Conservation (phyloP, 35 echinoderm and acorn worm species). For the Apostichopus japonicus region DNA sequence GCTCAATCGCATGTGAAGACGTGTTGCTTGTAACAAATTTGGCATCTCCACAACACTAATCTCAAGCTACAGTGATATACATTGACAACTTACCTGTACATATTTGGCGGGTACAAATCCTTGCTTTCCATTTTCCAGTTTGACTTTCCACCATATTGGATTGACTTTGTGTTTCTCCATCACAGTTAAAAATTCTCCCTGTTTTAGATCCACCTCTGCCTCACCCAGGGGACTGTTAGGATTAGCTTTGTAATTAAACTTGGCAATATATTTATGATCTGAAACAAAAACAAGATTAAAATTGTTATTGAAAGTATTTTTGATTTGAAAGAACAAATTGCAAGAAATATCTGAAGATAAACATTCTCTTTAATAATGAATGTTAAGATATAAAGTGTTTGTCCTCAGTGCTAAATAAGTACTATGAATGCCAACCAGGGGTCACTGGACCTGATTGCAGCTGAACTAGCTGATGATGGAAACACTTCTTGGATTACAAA, state of each 20-base stretch:
- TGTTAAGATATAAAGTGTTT: too few species aligned
- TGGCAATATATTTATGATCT: conserved; percentile 50
- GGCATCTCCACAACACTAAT: too few species aligned
- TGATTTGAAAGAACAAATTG: not conserved
- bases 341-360: not conserved
- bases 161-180: conserved; percentile 66
- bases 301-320: not conserved
- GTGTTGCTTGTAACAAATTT: too few species aligned
- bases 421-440: too few species aligned
- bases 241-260: conserved; percentile 89
- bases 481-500: too few species aligned
- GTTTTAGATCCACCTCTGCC: conserved; percentile 66
- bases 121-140: conserved; percentile 41
- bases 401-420: too few species aligned
- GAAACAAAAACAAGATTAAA: not conserved
- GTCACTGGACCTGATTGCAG: too few species aligned
- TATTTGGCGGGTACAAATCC: conserved; percentile 77
- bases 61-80: too few species aligned
- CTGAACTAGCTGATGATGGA: too few species aligned
- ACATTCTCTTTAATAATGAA: not conserved
- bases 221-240: conserved; percentile 66
- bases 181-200: conserved; percentile 62
- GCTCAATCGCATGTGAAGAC: too few species aligned
- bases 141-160: conserved; percentile 84
- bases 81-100: conserved; percentile 64